Conservation (phyloP, 2,888 invertebrate species). For the Oegoconia quadripuncta region DNA sequence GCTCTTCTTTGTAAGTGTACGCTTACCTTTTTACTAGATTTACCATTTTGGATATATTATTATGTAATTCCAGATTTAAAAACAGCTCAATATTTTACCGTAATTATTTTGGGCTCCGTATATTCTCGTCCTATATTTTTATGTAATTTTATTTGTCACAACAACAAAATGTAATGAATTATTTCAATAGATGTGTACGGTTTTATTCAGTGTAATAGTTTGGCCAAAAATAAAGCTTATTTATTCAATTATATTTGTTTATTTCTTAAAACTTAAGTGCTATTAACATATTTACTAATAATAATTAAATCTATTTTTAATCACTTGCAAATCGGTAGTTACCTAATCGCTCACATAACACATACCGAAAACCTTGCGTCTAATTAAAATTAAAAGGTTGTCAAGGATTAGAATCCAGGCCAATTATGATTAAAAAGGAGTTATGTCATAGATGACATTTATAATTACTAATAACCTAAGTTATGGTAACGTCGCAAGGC, state of each 20-base stretch:
- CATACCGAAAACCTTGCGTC: no score
- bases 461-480: no score
- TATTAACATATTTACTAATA: no score
- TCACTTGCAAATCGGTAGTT: no score
- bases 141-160: slow-evolving; percentile 37
- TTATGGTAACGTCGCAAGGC: no score
- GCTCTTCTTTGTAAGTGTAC: slow-evolving; percentile 41
- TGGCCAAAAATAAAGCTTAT: slow-evolving; percentile 79
- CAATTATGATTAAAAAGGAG: no score
- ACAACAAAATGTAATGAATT: slow-evolving; percentile 36
- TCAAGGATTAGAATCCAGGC: no score
- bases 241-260: slow-evolving; percentile 54
- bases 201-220: slow-evolving; percentile 72
- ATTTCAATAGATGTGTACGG: slow-evolving; percentile 53
- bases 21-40: slow-evolving; percentile 32
- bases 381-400: no score
- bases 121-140: slow-evolving; percentile 28
- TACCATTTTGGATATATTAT: slow-evolving; percentile 21
- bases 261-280: slow-evolving; percentile 20
- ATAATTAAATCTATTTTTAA: no score
- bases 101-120: background rate
- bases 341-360: no score
- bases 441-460: no score
- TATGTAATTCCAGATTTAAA: no score
- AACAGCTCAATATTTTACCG: background rate